Percentiles rank a stretch among this genome's conserved stretches.
phyloP scores from a whole-genome alignment of 1,140 invertebrate genomes.

The Orius laevigatus region DNA sequence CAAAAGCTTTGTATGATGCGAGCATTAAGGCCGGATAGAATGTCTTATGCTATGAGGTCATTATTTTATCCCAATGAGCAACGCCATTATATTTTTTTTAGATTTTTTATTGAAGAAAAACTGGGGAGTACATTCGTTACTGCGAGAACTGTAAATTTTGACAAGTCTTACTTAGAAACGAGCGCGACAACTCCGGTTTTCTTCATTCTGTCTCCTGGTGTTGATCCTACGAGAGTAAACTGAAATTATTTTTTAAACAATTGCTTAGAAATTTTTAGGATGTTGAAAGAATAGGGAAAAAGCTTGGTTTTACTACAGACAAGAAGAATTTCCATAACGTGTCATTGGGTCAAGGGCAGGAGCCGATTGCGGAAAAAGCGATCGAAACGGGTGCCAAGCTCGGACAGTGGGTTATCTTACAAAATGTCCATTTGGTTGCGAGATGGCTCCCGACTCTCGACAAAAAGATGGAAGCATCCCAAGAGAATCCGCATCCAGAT shows the following conservation, averaged over 20 bases:
- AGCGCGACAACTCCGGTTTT: slow-evolving; percentile 73
- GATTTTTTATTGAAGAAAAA: slow-evolving; percentile 68
- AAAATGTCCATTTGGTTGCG: slow-evolving; percentile 83
- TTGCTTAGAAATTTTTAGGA: slow-evolving; percentile 31
- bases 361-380: slow-evolving; percentile 72
- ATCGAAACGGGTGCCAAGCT: slow-evolving; percentile 57
- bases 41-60: slow-evolving; percentile 50
- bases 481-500: slow-evolving; percentile 47
- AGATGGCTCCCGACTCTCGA: slow-evolving; percentile 78
- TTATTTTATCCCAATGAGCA: too few relatives aligned
- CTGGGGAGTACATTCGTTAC: slow-evolving; percentile 70
- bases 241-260: neutral
- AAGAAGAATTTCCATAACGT: slow-evolving; percentile 81
- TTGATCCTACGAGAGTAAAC: slow-evolving; percentile 69
- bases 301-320: slow-evolving; percentile 62
- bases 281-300: slow-evolving; percentile 60
- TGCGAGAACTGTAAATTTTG: slow-evolving; percentile 57
- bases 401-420: slow-evolving; percentile 86
- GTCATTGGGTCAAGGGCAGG: slow-evolving; percentile 88
- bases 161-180: slow-evolving; percentile 74
- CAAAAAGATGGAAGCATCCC: slow-evolving; percentile 73
- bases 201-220: slow-evolving; percentile 88
- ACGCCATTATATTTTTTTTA: slow-evolving; percentile 19
- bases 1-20: slow-evolving; percentile 85
- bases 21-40: slow-evolving; percentile 71